phyloP scores from a whole-genome alignment of 2,888 invertebrate genomes.

The Phytoseiulus persimilis region DNA sequence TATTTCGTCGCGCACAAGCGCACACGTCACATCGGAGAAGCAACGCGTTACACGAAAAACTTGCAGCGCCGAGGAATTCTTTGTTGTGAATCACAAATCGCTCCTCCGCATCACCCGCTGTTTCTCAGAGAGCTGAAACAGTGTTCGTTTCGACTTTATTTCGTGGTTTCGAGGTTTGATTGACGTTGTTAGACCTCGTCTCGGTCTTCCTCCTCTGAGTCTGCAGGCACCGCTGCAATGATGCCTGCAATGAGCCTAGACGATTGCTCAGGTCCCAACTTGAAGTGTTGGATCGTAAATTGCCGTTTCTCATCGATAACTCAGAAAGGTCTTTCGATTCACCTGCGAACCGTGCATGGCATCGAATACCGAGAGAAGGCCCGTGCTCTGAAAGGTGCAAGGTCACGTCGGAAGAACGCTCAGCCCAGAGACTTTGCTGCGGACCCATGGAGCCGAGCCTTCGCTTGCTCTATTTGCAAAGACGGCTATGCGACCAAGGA shows the following conservation, averaged over 20 bases:
- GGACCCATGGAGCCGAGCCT: neutral
- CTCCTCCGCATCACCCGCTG: neutral
- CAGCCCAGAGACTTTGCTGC: neutral
- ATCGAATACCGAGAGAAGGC: neutral
- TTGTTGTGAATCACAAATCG: neutral
- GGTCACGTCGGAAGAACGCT: neutral
- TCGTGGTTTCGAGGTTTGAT: neutral
- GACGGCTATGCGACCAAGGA: neutral
- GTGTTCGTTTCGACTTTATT: neutral
- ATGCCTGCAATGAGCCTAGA: neutral
- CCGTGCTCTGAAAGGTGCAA: neutral
- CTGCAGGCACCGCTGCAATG: neutral
- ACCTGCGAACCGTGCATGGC: neutral
- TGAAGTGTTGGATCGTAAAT: neutral
- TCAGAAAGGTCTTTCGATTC: neutral
- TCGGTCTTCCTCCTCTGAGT: neutral
- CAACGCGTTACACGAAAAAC: neutral
- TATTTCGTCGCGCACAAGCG: neutral
- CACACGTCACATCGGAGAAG: neutral
- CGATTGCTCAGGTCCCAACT: neutral
- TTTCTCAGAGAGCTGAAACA: neutral
- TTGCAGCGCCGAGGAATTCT: neutral
- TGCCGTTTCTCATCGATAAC: neutral
- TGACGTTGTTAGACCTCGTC: neutral
- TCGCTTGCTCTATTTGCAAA: neutral